Evolutionary conservation across 2,113 vertebrate species (phyloP).

Genomic region (Corythaixoides concolor): DNA sequence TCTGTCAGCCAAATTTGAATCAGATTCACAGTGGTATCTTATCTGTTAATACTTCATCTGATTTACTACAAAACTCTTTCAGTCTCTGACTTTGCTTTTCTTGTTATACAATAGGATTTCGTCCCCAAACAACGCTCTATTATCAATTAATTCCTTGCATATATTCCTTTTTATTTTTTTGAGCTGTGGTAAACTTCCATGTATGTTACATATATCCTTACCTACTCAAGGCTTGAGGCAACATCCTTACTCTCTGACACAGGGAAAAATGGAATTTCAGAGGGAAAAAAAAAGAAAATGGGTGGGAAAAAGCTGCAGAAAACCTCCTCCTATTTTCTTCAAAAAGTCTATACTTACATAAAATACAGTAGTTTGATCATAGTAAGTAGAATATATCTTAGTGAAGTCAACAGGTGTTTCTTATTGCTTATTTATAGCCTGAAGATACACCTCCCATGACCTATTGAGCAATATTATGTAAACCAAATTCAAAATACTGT

Average conservation of each 20-base stretch:
- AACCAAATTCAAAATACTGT: background rate
- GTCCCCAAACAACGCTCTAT: background rate
- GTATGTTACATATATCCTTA: background rate
- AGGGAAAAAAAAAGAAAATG: background rate
- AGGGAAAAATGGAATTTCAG: background rate
- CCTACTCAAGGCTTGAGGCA: background rate
- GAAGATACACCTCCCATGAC: background rate
- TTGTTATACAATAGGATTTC: background rate
- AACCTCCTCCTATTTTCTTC: background rate
- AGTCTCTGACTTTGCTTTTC: background rate
- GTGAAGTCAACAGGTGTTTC: background rate
- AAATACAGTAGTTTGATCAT: background rate
- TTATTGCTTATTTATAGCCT: background rate
- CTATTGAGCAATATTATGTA: constrained; percentile 6
- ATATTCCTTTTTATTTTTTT: background rate
- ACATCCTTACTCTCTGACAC: background rate
- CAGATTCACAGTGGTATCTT: background rate
- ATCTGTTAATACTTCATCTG: background rate
- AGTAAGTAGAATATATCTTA: background rate
- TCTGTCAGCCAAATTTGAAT: background rate
- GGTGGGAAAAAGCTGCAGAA: background rate
- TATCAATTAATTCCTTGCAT: background rate
- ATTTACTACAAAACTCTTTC: background rate
- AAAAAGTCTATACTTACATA: background rate
- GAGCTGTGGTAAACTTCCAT: background rate